Base-by-base conservation (phyloP, 1,140 invertebrate genomes). In the Drosophila auraria region DNA sequence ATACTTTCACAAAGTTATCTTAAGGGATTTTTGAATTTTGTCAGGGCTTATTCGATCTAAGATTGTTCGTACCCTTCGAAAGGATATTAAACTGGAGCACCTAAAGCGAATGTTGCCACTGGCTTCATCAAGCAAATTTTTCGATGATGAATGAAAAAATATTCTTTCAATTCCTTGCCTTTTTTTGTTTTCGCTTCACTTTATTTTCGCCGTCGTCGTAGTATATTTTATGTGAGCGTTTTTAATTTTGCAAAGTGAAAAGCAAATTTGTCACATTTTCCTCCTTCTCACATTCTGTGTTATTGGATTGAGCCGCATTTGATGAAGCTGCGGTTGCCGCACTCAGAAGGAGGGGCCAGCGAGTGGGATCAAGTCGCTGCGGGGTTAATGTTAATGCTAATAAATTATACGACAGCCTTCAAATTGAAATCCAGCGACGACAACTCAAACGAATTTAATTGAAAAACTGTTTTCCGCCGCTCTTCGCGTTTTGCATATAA, bases 211-310 rank as follows among this genome's bases (percentile, higher is more conserved):
- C n/a, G 47, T 27, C n/a, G 47, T 47, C 49, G 57, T 58, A 63
- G 59, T 75, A 71, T 78, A 78, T 72, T 77, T 87, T 87, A 82
- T 87, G 80, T 77, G 83, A 69, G 66, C 76, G 81, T 89, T 87
- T 87, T 87, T 87, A 87, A 87, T 87, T 87, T 87, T 83, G 61
- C 84, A 87, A 87, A 87, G 83, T 87, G 83, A 87, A 87, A 89
- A 89, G 84, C 84, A 87, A 87, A 87, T 87, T 87, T 87, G 83
- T 87, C 83, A 81, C 83, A 87, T 71, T 87, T 87, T 81, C 72
- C 36, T 65, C 49, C 60, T 71, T 66, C 87, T 80, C 60, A 58
- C 63, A 64, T 60, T 74, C 69, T 66, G 83, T 77, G 80, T 80
- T 87, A 83, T 83, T 87, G 83, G 80, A 80, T 87, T 87, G 83